Percentiles rank a stretch among this genome's conserved stretches.
phyloP scores from a whole-genome alignment of 35 echinoderm and acorn worm species.

The Lytechinus variegatus region DNA sequence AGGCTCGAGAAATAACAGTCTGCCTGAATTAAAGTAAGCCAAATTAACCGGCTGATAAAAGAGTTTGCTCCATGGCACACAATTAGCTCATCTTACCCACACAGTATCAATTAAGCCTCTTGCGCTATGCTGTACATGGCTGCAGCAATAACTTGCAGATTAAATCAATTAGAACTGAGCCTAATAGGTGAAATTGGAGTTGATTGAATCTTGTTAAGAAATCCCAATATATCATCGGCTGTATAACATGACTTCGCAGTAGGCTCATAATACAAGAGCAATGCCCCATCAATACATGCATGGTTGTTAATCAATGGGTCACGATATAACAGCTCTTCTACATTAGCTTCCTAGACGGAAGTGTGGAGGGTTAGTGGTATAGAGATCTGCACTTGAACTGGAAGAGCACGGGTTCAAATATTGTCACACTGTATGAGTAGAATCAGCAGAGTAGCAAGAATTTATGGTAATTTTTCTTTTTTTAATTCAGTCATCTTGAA shows the following conservation, averaged over 20 bases:
- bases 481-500: too few species aligned
- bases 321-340: neutral
- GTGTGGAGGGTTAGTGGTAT: neutral
- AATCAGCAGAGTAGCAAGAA: neutral
- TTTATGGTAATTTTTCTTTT: too few species aligned
- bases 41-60: slow-evolving; percentile 33
- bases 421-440: neutral
- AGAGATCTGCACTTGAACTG: neutral
- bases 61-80: neutral
- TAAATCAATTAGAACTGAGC: slow-evolving; percentile 5
- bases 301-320: neutral
- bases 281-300: neutral
- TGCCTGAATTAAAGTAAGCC: neutral
- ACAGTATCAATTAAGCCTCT: neutral
- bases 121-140: neutral
- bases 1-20: slow-evolving; percentile 20
- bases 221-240: slow-evolving; percentile 28
- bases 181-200: slow-evolving; percentile 19
- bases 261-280: neutral
- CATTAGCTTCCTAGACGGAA: neutral
- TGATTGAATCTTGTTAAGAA: slow-evolving; percentile 28
- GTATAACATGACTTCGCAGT: neutral
- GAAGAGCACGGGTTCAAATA: neutral
- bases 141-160: slow-evolving; percentile 37
- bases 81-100: slow-evolving; percentile 27